Conservation (phyloP, 2,888 invertebrate genomes). For the Campoletis raptor region DNA sequence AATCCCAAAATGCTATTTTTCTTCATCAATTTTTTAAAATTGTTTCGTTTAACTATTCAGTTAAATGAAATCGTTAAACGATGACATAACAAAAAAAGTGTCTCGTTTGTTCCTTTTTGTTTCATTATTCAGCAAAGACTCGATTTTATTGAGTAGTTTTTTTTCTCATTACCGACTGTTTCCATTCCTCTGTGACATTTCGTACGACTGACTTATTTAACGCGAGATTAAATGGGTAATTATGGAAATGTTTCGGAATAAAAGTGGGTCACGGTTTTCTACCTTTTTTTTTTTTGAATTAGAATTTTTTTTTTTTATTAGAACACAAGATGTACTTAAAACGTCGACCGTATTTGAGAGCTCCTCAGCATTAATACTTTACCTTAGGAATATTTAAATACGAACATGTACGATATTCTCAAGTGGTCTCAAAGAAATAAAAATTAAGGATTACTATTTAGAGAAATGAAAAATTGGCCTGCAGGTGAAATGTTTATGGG, state of each 20-base stretch:
- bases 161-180: background rate
- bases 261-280: constrained; percentile 22
- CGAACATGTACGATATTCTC: background rate
- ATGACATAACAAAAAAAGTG: background rate
- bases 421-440: background rate
- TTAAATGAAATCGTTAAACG: background rate
- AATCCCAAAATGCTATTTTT: background rate
- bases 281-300: background rate
- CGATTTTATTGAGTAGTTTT: constrained; percentile 9
- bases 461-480: background rate
- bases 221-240: constrained; percentile 34
- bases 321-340: background rate
- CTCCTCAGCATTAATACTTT: background rate
- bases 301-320: background rate
- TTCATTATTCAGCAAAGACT: background rate
- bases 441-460: background rate
- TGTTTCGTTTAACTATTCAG: background rate
- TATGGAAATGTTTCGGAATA: constrained; percentile 29
- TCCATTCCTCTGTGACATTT: background rate
- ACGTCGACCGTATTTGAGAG: background rate
- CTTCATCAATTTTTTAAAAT: background rate
- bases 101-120: constrained; percentile 3
- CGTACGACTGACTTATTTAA: constrained; percentile 41
- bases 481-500: background rate
- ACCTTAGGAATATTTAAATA: background rate